Evolutionary conservation across 2,797 vertebrate genomes (phyloP).

Genomic region (Numenius phaeopus): DNA sequence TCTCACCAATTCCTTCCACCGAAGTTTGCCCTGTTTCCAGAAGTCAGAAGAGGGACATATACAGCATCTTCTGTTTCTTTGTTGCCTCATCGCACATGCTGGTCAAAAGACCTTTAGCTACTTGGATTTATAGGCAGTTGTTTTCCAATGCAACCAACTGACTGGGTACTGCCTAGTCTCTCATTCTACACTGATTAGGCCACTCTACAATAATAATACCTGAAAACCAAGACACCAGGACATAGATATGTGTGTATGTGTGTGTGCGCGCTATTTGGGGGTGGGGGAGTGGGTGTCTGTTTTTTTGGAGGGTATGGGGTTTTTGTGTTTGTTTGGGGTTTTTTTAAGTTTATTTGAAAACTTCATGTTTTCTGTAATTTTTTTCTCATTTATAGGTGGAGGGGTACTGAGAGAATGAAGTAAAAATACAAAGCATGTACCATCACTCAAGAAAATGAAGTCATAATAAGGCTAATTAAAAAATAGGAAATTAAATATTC

Average conservation of each 20-base stretch:
- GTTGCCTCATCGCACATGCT: fast-evolving
- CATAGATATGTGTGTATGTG: fast-evolving
- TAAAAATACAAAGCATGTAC: background rate
- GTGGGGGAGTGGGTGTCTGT: background rate
- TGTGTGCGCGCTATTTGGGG: too few species aligned
- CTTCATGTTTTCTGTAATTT: background rate
- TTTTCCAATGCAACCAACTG: background rate
- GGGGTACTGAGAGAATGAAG: fast-evolving
- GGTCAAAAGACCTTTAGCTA: background rate
- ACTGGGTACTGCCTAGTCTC: background rate
- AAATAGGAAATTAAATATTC: background rate
- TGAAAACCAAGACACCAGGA: background rate
- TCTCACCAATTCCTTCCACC: fast-evolving
- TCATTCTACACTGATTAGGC: background rate
- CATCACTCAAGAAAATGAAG: background rate
- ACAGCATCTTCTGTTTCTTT: background rate
- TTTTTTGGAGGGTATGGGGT: background rate
- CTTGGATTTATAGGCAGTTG: background rate
- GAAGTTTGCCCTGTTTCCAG: background rate
- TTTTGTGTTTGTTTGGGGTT: background rate
- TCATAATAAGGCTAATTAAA: background rate
- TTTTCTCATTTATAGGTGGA: background rate
- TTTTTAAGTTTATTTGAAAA: background rate
- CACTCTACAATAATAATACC: background rate
- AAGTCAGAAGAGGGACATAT: background rate